Base-by-base conservation (phyloP, 2,113 vertebrate genomes). In the Cinclus mexicanus region DNA sequence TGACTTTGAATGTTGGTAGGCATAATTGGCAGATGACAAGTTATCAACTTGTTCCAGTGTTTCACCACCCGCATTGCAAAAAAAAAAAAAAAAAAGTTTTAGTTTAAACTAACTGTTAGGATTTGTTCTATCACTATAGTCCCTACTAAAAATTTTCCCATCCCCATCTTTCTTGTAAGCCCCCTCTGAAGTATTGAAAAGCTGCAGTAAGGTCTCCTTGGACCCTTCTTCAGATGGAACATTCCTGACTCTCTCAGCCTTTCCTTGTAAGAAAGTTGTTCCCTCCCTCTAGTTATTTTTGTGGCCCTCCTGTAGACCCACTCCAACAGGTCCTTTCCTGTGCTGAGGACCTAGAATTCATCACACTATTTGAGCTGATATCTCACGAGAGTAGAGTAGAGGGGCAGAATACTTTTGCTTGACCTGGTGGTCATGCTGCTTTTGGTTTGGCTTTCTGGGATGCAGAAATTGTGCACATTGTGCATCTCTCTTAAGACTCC, bases 381-480 rank as follows among this genome's bases (percentile, higher is more conserved):
- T 57, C 29, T 80, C 29, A 20, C 9, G 8, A 60, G 61, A 42
- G 23, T 10, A 37, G 9, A 47, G 19, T 3, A 47, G 26, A 39
- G 12, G 29, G 7, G 6, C 19, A 80, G 24, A 60, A 70, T 81
- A 6, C 10, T 18, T 4, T 39, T 10, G 8, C 24, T 70, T 1
- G 2, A 18, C 13, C 23, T 55, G 28, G 24, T 81, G 41, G 15
- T 24, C 44, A 19, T 0, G 0, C 7, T 84, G 17, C 21, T 33
- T 44, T 75, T 65, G 6, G 5, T 85, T 49, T 49, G 37, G 25
- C 28, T 35, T 83, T 49, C 24, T 55, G 28, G 22, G 14, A 35
- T 76, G 37, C 13, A 28, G 47, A 46, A 63, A 83, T 22, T 26
- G 33, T 5, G 1, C 5, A 15, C 21, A 6, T 42, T 67, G 19